Evolutionary conservation across 2,888 invertebrate genomes (phyloP), one percentile per base, ranked within the genome.

Genomic region (Melieria picta): DNA sequence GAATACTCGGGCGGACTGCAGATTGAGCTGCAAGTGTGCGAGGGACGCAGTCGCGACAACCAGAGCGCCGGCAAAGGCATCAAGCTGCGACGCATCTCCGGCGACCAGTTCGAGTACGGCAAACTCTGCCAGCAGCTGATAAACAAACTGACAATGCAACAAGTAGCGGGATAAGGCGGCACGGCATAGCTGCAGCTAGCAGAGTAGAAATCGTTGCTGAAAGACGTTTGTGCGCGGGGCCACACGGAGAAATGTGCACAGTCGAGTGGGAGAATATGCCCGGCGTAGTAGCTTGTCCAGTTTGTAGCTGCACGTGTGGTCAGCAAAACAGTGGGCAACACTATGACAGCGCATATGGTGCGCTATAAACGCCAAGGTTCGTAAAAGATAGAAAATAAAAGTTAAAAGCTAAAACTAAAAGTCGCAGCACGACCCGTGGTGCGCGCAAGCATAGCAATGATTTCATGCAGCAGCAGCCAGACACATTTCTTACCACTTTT

Each of bases 91-190:
- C 88, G 95, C 81, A 94, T 96, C 79, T 95, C 95, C 0, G 96
- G 96, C 5, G 96, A 96, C 86, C 94, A 94, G 86, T 89, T 93
- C 78, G 94, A 95, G 83, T 96, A 95, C 83, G 94, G 94, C 75
- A 94, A 94, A 85, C 89, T 96, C 56, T 96, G 96, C 86, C 93
- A 95, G 83, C 94, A 95, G 87, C 87, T 96, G 79, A 94, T 96
- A 73, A 94, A 94, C 65, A 94, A 94, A 83, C 91, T 96, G 89
- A 93, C 93, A 72, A 93, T 93, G 83, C 94, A 87, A 71, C 83
- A 82, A 78, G 82, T 84, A 69, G 81, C 80, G 10, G 84, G 82
- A 60, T 83, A 78, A 74, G 50, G 46, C 7, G n/a, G 7, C 3
- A 30, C 30, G 30, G 30, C 30, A 30, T 30, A 30, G 30, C 30